Evolutionary conservation across 2,113 vertebrate species (phyloP), one percentile per base, ranked within the genome.

Genomic region (Tragulus kanchil): DNA sequence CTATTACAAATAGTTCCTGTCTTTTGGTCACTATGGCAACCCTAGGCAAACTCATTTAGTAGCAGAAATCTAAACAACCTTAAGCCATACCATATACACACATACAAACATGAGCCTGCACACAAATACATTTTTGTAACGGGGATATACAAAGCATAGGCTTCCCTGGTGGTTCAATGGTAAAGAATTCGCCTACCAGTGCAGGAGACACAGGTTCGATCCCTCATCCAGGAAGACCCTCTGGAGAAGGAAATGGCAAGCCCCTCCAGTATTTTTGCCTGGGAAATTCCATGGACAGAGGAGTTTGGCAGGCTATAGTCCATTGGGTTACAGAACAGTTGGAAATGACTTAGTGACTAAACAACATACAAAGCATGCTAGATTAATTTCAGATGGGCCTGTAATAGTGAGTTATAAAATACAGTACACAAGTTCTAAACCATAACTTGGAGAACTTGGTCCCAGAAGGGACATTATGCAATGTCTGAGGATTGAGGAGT

Each of bases 1-100:
- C 91, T 93, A 25, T 73, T 73, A 94, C 89, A 95, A 96, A 97
- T 79, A 90, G 54, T 95, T 93, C 31, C 82, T 93, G 65, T 75
- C 69, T 96, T 85, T 92, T 61, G 36, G 42, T 97, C 89, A 93
- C 93, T 89, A 90, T 95, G 71, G 36, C 45, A 81, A 92, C 90
- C 56, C 48, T 90, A 89, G 50, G 90, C 48, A 81, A 90, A 77
- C 85, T 95, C 36, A 85, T 96, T 77, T 75, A 59, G 52, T 42
- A 86, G 42, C 6, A 92, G 77, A 73, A 82, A 81, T 78, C 45
- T 59, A 62, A 73, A 83, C 6, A 62, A 61, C 14, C 36, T 42
- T 89, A 78, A 95, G 42, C 19, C 28, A 89, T 54, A 7, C 16
- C 26, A 85, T 31, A 85, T 6, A 52, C 31, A 52, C n/a, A 59